A percentile compares a stretch with the other conserved stretches of the same genome.
These are phyloP conservation scores for Nyctereutes procyonoides DNA, from an alignment of 2,113 vertebrate genomes.

Conservation along the genomic window DNA sequence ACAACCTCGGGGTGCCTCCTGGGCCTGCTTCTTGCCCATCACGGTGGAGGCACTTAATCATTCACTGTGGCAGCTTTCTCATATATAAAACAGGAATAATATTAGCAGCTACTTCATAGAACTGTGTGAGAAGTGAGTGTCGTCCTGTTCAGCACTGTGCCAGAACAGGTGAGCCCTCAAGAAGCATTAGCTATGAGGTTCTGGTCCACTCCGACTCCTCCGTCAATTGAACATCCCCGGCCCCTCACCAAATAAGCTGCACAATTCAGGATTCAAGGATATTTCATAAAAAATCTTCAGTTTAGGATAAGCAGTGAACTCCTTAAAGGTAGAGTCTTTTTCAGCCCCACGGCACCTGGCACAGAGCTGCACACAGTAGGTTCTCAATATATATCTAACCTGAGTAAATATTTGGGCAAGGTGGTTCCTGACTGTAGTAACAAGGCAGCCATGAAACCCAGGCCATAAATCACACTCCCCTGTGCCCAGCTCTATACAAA, in stretches of 20 bases:
- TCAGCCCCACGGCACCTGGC: not conserved
- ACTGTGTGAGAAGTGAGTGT: not conserved
- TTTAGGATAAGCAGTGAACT: not conserved
- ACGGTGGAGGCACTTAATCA: not conserved
- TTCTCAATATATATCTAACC: not conserved
- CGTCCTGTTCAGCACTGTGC: too few relatives aligned
- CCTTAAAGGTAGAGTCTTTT: not conserved
- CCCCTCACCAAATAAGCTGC: not conserved
- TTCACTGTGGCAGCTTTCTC: not conserved
- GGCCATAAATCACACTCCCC: not conserved
- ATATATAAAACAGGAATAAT: not conserved
- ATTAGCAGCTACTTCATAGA: not conserved
- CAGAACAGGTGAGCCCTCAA: not conserved
- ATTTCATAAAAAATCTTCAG: not conserved
- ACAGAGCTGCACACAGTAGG: not conserved
- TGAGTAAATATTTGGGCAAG: not conserved
- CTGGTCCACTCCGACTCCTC: not conserved
- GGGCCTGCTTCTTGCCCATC: not conserved
- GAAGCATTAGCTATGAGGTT: not conserved
- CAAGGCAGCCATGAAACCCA: conserved; percentile 36
- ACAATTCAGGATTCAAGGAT: not conserved
- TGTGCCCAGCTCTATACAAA: not conserved
- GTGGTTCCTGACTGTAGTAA: not conserved
- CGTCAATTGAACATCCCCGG: not conserved
- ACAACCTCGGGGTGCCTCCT: too few relatives aligned